Evolutionary conservation across 2,888 invertebrate species (phyloP).

Genomic region (Pachymerium ferrugineum): DNA sequence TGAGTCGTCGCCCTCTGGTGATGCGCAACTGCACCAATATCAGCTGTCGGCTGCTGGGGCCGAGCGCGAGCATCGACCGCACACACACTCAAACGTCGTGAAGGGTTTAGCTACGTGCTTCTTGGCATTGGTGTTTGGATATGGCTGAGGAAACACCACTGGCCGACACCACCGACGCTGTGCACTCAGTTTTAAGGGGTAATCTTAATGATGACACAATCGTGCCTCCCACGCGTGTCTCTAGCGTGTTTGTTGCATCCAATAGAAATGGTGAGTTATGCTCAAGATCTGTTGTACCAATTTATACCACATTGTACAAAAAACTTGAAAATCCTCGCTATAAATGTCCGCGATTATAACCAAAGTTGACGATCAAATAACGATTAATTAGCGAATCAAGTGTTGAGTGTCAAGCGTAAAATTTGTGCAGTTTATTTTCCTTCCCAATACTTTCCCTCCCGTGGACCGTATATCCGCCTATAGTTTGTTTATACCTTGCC

Average conservation of each 20-base stretch:
- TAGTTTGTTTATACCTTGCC: slow-evolving; percentile 10
- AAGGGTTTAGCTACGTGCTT: neutral
- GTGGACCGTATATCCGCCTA: neutral
- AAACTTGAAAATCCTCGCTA: too few relatives aligned
- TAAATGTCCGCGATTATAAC: too few relatives aligned
- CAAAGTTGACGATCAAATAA: neutral
- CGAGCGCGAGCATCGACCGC: neutral
- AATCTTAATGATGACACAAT: slow-evolving; percentile 39
- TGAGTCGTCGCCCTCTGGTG: neutral
- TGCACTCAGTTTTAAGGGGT: slow-evolving; percentile 39
- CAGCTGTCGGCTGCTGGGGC: neutral
- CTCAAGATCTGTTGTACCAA: too few relatives aligned
- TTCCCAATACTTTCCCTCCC: neutral
- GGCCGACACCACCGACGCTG: slow-evolving; percentile 35
- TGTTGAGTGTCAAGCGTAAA: neutral
- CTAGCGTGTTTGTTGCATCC: slow-evolving; percentile 37
- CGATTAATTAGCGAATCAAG: neutral
- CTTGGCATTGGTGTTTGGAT: slow-evolving; percentile 15
- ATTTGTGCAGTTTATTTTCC: neutral
- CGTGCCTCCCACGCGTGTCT: slow-evolving; percentile 38
- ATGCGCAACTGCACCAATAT: neutral
- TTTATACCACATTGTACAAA: too few relatives aligned
- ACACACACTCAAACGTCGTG: slow-evolving; percentile 3
- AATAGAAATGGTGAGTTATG: slow-evolving; percentile 38
- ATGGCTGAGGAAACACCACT: slow-evolving; percentile 6